Conservation (phyloP, 1,140 invertebrate species). For the Calephelis nemesis region DNA sequence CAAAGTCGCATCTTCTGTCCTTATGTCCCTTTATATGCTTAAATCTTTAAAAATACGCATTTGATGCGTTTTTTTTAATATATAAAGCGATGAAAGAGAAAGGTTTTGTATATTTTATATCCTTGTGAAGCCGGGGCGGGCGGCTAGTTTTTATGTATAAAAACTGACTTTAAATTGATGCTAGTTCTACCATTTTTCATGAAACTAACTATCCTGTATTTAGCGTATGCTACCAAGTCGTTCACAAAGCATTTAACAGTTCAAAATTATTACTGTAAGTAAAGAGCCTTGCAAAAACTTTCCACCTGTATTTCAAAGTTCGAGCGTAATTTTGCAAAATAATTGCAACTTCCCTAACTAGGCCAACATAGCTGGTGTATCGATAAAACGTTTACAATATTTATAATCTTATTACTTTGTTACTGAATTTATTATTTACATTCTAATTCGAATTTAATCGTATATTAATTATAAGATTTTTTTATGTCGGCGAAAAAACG, state of each 20-base stretch:
- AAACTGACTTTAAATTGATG: too few species aligned
- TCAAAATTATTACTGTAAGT: not conserved
- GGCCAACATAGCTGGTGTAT: slow-evolving; percentile 26
- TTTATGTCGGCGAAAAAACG: not conserved
- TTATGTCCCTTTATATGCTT: too few species aligned
- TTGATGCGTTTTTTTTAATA: too few species aligned
- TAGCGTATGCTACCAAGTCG: not conserved
- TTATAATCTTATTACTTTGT: not conserved
- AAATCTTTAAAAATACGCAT: too few species aligned
- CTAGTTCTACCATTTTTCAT: too few species aligned
- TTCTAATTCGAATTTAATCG: not conserved
- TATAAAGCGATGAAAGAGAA: too few species aligned
- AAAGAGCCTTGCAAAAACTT: slow-evolving; percentile 11
- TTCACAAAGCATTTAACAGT: not conserved
- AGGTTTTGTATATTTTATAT: too few species aligned
- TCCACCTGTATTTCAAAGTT: not conserved
- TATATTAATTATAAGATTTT: not conserved
- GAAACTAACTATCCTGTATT: not conserved
- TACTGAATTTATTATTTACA: not conserved
- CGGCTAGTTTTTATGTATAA: too few species aligned
- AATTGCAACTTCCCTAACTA: slow-evolving; percentile 27
- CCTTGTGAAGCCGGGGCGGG: too few species aligned
- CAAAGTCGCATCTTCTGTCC: too few species aligned
- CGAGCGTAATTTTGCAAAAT: slow-evolving; percentile 20
- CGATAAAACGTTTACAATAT: slow-evolving; percentile 3